Conservation (phyloP, 2,888 invertebrate genomes). For the Brassicogethes aeneus region DNA sequence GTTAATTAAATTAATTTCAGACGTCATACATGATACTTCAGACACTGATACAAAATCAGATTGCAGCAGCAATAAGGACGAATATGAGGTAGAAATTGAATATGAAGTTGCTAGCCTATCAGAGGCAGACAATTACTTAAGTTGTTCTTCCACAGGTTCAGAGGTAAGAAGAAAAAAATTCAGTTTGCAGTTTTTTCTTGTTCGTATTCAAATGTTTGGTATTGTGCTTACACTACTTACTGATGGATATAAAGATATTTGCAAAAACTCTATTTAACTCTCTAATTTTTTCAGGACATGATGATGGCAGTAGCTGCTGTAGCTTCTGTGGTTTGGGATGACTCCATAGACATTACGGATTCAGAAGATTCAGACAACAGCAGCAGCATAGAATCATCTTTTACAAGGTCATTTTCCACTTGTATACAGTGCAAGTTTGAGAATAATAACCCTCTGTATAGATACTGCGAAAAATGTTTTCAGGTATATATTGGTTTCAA, state of each 20-base stretch:
- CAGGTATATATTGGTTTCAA: conserved; percentile 43
- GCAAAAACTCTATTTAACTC: background rate
- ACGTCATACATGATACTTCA: conserved; percentile 35
- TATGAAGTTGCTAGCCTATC: conserved; percentile 44
- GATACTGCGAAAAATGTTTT: conserved; percentile 63
- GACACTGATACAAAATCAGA: conserved; percentile 32
- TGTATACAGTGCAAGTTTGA: conserved; percentile 55
- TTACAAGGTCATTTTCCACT: conserved; percentile 44
- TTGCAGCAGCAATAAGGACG: conserved; percentile 14
- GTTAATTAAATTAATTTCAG: conserved; percentile 33
- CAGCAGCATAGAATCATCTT: conserved; percentile 25
- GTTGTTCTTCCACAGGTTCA: conserved; percentile 44
- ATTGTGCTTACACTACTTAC: too few relatives aligned
- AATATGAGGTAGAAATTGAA: conserved; percentile 29
- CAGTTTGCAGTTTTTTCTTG: too few relatives aligned
- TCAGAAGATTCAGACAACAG: conserved; percentile 36
- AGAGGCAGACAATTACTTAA: conserved; percentile 38
- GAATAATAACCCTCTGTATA: conserved; percentile 54
- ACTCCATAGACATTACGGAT: conserved; percentile 33
- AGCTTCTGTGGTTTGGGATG: conserved; percentile 33
- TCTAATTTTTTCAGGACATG: conserved; percentile 19
- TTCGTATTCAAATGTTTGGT: too few relatives aligned
- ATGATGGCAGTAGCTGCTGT: conserved; percentile 30
- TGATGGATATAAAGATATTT: background rate
- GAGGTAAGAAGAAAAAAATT: conserved; percentile 40